Evolutionary conservation across 1,140 invertebrate genomes (phyloP).

Genomic region (Atta colombica): DNA sequence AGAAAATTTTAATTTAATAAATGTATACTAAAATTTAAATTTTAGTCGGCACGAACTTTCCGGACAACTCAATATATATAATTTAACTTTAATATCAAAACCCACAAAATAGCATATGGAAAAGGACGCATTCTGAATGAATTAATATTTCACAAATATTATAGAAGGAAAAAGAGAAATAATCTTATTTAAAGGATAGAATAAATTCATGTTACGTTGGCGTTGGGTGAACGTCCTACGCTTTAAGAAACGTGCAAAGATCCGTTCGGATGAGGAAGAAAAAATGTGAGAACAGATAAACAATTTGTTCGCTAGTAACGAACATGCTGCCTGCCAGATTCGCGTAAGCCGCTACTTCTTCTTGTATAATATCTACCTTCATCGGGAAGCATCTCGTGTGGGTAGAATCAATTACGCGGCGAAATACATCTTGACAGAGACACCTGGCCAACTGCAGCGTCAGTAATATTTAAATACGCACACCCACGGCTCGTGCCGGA

Average conservation of each 20-base stretch:
- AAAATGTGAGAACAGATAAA: slow-evolving; percentile 75
- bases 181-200: background rate
- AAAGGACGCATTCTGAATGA: background rate
- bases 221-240: slow-evolving; percentile 67
- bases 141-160: slow-evolving; percentile 1
- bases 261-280: slow-evolving; percentile 24
- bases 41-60: too few relatives aligned
- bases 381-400: slow-evolving; percentile 53
- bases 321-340: slow-evolving; percentile 59
- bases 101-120: background rate
- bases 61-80: too few relatives aligned
- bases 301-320: slow-evolving; percentile 69
- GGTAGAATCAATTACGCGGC: slow-evolving; percentile 74
- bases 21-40: too few relatives aligned
- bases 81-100: background rate
- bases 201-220: slow-evolving; percentile 37
- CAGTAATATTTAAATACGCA: slow-evolving; percentile 69
- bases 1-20: too few relatives aligned
- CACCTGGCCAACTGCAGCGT: slow-evolving; percentile 67
- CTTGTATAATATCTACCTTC: slow-evolving; percentile 11
- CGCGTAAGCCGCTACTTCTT: slow-evolving; percentile 54
- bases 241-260: slow-evolving; percentile 49
- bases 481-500: slow-evolving; percentile 63
- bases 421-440: slow-evolving; percentile 43
- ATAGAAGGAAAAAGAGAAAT: background rate